Evolutionary conservation across 2,888 invertebrate genomes (phyloP).

Genomic region (Drosophila neonasuta): DNA sequence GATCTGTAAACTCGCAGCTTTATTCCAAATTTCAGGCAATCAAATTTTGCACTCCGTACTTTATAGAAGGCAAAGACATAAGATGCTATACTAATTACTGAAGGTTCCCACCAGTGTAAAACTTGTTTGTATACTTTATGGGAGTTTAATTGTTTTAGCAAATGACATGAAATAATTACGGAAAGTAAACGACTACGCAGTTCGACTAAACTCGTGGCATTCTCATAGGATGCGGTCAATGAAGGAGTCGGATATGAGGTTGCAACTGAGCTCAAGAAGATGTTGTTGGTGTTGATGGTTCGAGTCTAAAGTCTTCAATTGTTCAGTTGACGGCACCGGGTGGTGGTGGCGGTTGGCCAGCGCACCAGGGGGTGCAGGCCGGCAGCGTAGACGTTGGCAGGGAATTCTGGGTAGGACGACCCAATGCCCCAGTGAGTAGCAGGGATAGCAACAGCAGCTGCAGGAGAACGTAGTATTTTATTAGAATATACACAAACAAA

Average conservation of each 20-base stretch:
- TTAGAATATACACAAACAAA: not conserved
- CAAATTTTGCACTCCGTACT: conserved; percentile 26
- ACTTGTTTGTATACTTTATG: conserved; percentile 61
- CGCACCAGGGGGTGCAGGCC: conserved; percentile 63
- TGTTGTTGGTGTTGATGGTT: not conserved
- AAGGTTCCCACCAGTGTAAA: conserved; percentile 28
- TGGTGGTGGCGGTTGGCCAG: conserved; percentile 53
- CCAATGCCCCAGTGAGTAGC: conserved; percentile 27
- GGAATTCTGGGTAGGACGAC: conserved; percentile 6
- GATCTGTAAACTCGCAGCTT: conserved; percentile 30
- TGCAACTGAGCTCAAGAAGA: not conserved
- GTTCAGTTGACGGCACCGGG: conserved; percentile 54
- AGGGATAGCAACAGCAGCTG: conserved; percentile 54
- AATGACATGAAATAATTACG: conserved; percentile 56
- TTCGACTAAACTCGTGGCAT: not conserved
- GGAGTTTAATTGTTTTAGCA: conserved; percentile 61
- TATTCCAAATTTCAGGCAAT: conserved; percentile 36
- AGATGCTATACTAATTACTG: conserved; percentile 48
- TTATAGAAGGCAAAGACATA: conserved; percentile 16
- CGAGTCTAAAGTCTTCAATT: conserved; percentile 3
- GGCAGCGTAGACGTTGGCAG: conserved; percentile 10
- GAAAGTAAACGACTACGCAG: conserved; percentile 23
- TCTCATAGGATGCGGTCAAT: not conserved
- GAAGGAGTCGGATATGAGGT: not conserved
- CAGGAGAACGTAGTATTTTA: not conserved